These are phyloP conservation scores for Lontra canadensis DNA, from an alignment of 2,113 vertebrate species.

Conservation along the genomic window DNA sequence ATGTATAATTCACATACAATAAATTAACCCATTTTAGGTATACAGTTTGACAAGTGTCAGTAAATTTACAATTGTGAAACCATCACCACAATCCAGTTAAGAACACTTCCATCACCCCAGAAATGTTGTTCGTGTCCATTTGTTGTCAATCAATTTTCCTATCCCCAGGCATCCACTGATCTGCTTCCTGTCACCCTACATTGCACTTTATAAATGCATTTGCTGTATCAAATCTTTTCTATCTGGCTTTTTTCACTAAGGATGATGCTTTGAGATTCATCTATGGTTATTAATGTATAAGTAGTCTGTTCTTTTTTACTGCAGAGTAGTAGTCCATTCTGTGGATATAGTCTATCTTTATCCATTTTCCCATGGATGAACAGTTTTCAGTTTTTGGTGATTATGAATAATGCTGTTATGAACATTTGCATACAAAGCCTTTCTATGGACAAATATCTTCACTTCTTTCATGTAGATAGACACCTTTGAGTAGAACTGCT, in stretches of 20 bases:
- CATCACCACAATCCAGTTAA: background rate
- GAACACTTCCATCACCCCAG: background rate
- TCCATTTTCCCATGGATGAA: background rate
- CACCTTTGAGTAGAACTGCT: background rate
- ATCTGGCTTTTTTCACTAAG: background rate
- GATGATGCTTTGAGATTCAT: background rate
- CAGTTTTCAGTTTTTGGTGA: background rate
- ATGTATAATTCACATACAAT: background rate
- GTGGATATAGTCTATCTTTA: background rate
- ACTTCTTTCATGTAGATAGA: background rate
- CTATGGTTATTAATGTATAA: background rate
- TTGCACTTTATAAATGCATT: background rate
- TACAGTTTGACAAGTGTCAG: background rate
- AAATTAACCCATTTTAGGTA: background rate
- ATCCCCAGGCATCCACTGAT: background rate
- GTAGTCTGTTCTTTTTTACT: slow-evolving; percentile 12
- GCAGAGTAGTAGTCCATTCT: background rate
- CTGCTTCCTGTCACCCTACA: background rate
- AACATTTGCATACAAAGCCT: background rate
- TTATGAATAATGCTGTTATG: background rate
- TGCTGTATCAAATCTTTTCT: background rate
- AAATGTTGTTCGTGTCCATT: background rate
- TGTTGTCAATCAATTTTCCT: background rate
- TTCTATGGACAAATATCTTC: background rate
- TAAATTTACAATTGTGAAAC: background rate